Evolutionary conservation across 2,888 invertebrate genomes (phyloP), one percentile per base, ranked within the genome.

Genomic region (Sphaeridia pumilis): DNA sequence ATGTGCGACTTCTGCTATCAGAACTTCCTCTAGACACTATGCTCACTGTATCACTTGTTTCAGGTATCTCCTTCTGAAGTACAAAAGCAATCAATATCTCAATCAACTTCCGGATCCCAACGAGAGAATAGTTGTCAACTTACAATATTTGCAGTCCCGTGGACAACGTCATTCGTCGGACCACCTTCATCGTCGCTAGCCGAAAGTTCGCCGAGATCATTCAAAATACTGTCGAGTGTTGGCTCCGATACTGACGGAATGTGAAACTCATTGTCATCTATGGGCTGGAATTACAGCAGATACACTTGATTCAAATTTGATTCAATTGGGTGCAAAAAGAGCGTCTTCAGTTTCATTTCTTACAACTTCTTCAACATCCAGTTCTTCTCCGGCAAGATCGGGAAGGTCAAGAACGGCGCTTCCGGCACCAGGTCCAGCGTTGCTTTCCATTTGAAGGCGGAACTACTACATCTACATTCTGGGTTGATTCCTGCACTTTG

Each of bases 241-340:
- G 85, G 87, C 58, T 83, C 75, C 60, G 79, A 77, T 52, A 84
- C 78, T n/a, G 81, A 78, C 43, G 84, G 84, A 67, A 87, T 81
- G 61, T 83, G 82, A 71, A 82, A 87, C 69, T 87, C 87, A 46
- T 78, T 77, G 73, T 85, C 86, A 70, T 87, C 85, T 61, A 87
- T 65, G 10, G 64, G 72, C 86, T 86, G 66, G 50, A 75, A 55
- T 54, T 31, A 58, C 52, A 50, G 31, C 14, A 10, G 31, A 31
- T 31, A 31, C 31, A 31, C 10, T 31, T 10, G 31, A 14, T 31
- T 31, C 7, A 14, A 7, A 31, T 14, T 31, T 10, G 14, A 31
- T 7, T 31, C 31, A 31, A 14, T 31, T 10, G 31, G 31, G 31
- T 31, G 14, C 31, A 31, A 31, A 31, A 7, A 31, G 14, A 31